A percentile compares a stretch with the other conserved stretches of the same genome.
These are phyloP conservation scores for Cheirogaleus major DNA, from an alignment of 2,797 vertebrate genomes.

Conservation along the genomic window DNA sequence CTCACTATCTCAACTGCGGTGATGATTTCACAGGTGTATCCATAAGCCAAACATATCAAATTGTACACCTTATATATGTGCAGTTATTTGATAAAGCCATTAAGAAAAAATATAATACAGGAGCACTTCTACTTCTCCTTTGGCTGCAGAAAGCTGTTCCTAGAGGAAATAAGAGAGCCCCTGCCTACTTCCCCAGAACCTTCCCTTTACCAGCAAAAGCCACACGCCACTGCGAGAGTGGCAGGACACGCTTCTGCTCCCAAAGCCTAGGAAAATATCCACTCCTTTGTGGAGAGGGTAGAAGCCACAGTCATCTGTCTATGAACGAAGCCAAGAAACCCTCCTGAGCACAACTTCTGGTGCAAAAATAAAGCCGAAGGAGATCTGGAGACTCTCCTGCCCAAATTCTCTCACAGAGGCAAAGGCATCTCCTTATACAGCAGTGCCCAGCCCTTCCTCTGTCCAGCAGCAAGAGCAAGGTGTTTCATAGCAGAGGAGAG, in stretches of 20 bases:
- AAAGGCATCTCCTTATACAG: background rate
- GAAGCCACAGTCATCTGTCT: no score
- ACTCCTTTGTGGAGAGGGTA: background rate
- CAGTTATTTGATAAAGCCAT: background rate
- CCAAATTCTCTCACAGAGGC: background rate
- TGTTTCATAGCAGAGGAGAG: rapidly evolving
- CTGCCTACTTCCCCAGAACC: background rate
- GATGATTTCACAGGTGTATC: background rate
- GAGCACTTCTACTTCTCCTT: background rate
- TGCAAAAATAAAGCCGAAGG: background rate
- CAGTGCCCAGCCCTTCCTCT: background rate
- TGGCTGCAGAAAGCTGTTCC: background rate
- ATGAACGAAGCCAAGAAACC: background rate
- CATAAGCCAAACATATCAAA: background rate
- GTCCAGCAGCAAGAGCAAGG: background rate
- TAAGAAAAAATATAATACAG: background rate
- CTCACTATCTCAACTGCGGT: background rate
- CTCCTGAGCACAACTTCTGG: background rate
- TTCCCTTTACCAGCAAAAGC: background rate
- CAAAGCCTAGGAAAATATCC: background rate
- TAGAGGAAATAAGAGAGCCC: background rate
- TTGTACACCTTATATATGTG: background rate
- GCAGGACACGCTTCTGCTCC: background rate
- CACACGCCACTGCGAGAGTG: rapidly evolving
- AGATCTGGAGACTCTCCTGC: background rate